Percentiles rank a stretch among this genome's conserved stretches.
Conservation (phyloP, 53 echinoderm and acorn worm species). For the Hippasteria phrygiana region DNA sequence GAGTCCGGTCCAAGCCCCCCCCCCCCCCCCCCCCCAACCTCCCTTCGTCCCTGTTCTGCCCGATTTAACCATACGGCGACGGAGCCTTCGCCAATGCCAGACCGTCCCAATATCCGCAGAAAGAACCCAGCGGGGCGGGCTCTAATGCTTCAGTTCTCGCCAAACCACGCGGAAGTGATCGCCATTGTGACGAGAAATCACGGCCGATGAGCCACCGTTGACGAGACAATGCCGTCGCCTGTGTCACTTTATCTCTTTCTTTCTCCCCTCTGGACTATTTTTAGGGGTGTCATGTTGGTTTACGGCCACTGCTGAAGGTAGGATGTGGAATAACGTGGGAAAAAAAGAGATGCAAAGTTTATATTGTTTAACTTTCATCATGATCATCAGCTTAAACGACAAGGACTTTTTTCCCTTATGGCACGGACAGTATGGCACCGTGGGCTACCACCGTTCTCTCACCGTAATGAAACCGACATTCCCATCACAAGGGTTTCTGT, state of each 20-base stretch:
- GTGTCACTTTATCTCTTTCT: background rate
- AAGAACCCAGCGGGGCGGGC: constrained; percentile 5
- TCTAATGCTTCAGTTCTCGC: constrained; percentile 7
- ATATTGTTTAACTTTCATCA: background rate
- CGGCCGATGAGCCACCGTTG: constrained; percentile 16
- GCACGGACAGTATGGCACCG: no score
- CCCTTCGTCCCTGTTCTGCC: no score
- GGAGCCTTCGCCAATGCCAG: constrained; percentile 4
- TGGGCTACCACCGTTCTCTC: no score
- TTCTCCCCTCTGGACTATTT: background rate
- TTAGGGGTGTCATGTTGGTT: constrained; percentile 28
- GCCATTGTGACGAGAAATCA: constrained; percentile 56
- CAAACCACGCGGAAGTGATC: constrained; percentile 44
- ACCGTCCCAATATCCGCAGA: background rate
- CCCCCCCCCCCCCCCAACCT: background rate
- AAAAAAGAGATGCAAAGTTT: constrained; percentile 9
- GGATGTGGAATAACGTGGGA: constrained; percentile 14
- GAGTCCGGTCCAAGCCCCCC: constrained; percentile 1
- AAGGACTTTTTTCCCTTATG: background rate
- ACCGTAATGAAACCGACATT: no score
- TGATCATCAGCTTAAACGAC: background rate
- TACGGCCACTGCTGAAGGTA: background rate
- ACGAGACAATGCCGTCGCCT: background rate
- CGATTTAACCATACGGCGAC: background rate
- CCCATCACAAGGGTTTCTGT: no score